phyloP scores from a whole-genome alignment of 2,888 invertebrate species.

The Geophilus truncorum region DNA sequence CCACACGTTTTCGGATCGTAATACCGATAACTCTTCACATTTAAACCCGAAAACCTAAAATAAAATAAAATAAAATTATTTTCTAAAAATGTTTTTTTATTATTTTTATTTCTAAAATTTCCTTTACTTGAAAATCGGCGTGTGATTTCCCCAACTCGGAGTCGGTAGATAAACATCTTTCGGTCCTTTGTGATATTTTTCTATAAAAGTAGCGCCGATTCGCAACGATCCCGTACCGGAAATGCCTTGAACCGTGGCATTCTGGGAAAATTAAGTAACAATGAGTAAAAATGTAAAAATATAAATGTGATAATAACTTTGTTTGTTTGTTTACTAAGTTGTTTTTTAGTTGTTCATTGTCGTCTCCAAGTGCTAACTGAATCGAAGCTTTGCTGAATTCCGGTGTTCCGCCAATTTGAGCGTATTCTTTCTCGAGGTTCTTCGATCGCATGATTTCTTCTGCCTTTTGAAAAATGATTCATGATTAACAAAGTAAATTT shows the following conservation, averaged over 20 bases:
- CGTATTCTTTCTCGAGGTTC: slow-evolving; percentile 87
- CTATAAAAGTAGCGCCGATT: slow-evolving; percentile 82
- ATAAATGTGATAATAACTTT: too few relatives aligned
- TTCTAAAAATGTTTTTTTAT: neutral
- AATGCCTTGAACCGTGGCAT: slow-evolving; percentile 70
- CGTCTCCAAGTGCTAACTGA: slow-evolving; percentile 79
- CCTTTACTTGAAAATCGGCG: slow-evolving; percentile 79
- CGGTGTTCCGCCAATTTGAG: slow-evolving; percentile 79
- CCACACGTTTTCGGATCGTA: slow-evolving; percentile 90
- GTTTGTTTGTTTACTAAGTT: too few relatives aligned
- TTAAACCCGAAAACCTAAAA: slow-evolving; percentile 64
- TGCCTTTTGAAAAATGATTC: too few relatives aligned
- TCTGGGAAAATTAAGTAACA: slow-evolving; percentile 53
- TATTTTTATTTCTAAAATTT: neutral
- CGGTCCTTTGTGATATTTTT: slow-evolving; percentile 65
- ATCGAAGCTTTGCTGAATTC: slow-evolving; percentile 81
- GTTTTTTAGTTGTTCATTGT: slow-evolving; percentile 61
- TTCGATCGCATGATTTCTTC: slow-evolving; percentile 66
- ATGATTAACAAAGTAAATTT: too few relatives aligned
- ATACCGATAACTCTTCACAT: slow-evolving; percentile 85
- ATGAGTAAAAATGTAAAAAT: too few relatives aligned
- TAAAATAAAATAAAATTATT: neutral
- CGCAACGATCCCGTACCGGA: slow-evolving; percentile 97
- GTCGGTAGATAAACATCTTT: slow-evolving; percentile 80
- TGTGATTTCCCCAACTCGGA: slow-evolving; percentile 98